A percentile compares a stretch with the other conserved stretches of the same genome.
These are phyloP conservation scores for Papilio polytes DNA, from an alignment of 1,140 invertebrate species.

Conservation along the genomic window DNA sequence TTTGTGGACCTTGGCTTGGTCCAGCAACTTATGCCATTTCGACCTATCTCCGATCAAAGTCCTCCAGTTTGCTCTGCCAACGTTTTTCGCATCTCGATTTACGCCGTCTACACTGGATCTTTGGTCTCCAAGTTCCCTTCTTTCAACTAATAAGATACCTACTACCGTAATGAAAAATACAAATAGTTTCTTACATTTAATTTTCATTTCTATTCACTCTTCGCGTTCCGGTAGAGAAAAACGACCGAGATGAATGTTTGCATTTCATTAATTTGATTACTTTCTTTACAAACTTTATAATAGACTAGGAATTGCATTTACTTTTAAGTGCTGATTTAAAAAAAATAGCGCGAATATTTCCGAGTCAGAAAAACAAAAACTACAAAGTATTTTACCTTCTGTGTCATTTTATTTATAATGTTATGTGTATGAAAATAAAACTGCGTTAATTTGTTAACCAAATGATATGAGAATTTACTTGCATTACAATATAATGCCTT, in stretches of 20 bases:
- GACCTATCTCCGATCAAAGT: no score
- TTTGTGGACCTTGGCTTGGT: no score
- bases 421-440: background rate
- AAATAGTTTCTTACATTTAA: background rate
- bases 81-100: no score
- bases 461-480: background rate
- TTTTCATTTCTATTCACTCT: background rate
- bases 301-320: background rate
- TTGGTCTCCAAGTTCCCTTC: no score
- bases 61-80: no score
- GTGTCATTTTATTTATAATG: background rate
- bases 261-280: slow-evolving; percentile 1
- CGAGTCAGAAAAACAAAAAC: background rate
- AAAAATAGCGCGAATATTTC: background rate
- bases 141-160: background rate
- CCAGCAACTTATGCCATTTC: no score
- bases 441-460: background rate
- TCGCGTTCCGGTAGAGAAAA: background rate
- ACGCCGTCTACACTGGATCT: no score
- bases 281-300: background rate
- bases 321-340: background rate
- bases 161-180: background rate
- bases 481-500: background rate
- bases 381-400: no score
- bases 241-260: background rate